Evolutionary conservation across 2,888 invertebrate species (phyloP).

Genomic region (Didymodactylos carnosus): DNA sequence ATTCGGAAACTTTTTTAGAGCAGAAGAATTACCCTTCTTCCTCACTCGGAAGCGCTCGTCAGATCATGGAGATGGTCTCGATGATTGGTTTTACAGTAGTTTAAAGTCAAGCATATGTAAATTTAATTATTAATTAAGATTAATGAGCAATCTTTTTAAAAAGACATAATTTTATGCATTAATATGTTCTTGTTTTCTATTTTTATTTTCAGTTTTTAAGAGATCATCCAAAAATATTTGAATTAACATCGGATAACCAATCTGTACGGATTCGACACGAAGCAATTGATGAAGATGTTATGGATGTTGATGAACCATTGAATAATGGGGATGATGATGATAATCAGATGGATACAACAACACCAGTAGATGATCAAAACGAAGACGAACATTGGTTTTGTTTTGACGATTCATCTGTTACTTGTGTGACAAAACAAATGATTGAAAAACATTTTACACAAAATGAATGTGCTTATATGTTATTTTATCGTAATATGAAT

Average conservation of each 20-base stretch:
- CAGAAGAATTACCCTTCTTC: no score
- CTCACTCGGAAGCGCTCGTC: no score
- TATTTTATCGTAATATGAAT: constrained; percentile 28
- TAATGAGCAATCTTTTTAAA: no score
- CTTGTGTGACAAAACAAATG: constrained; percentile 23
- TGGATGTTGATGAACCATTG: background rate
- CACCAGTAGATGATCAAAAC: constrained; percentile 2
- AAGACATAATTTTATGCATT: no score
- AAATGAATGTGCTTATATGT: constrained; percentile 34
- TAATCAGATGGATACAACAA: background rate
- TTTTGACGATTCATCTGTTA: constrained; percentile 30
- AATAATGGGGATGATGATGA: background rate
- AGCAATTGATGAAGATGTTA: constrained; percentile 15
- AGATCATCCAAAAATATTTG: constrained; percentile 15
- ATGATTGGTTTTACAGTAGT: no score
- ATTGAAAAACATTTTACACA: constrained; percentile 31
- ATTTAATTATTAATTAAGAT: no score
- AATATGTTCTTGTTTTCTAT: no score
- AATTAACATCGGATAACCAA: constrained; percentile 14
- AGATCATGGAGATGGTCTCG: no score
- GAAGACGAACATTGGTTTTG: constrained; percentile 28
- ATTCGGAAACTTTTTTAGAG: no score
- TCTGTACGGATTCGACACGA: no score
- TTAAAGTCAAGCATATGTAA: no score
- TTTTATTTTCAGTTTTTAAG: constrained; percentile 17